phyloP scores from a whole-genome alignment of 2,888 invertebrate species.

The Meta bourneti region DNA sequence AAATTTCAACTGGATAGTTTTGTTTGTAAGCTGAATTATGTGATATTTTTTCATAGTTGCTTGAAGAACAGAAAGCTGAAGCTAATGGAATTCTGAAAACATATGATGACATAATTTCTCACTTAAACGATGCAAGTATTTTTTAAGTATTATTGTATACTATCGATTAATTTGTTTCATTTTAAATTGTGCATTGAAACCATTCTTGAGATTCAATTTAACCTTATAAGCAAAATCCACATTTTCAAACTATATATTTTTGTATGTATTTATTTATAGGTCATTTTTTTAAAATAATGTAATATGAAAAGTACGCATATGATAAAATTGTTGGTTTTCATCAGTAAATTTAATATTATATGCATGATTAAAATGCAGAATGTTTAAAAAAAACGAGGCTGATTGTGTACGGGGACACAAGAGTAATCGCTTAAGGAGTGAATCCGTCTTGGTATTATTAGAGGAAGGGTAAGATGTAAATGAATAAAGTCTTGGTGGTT shows the following conservation, averaged over 20 bases:
- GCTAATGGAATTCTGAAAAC: slow-evolving; percentile 16
- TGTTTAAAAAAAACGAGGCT: too few species aligned
- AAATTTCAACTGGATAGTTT: too few species aligned
- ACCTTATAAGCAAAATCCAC: neutral
- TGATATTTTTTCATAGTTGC: slow-evolving; percentile 19
- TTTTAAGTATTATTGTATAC: neutral
- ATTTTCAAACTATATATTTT: slow-evolving; percentile 1
- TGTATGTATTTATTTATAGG: neutral
- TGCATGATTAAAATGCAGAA: too few species aligned
- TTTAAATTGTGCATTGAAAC: neutral
- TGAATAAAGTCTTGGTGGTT: too few species aligned
- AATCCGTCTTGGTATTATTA: too few species aligned
- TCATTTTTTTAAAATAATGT: neutral
- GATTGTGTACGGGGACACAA: too few species aligned
- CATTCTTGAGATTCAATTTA: neutral
- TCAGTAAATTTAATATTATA: too few species aligned
- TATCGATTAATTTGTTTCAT: neutral
- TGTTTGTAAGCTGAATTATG: neutral
- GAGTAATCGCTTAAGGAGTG: too few species aligned
- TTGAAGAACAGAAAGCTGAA: slow-evolving; percentile 45
- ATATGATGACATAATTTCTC: slow-evolving; percentile 49
- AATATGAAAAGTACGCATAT: too few species aligned
- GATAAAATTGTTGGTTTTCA: too few species aligned
- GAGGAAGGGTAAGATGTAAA: too few species aligned
- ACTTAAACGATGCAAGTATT: slow-evolving; percentile 35